Conservation (phyloP, 2,113 vertebrate species). For the Notothenia rossii region DNA sequence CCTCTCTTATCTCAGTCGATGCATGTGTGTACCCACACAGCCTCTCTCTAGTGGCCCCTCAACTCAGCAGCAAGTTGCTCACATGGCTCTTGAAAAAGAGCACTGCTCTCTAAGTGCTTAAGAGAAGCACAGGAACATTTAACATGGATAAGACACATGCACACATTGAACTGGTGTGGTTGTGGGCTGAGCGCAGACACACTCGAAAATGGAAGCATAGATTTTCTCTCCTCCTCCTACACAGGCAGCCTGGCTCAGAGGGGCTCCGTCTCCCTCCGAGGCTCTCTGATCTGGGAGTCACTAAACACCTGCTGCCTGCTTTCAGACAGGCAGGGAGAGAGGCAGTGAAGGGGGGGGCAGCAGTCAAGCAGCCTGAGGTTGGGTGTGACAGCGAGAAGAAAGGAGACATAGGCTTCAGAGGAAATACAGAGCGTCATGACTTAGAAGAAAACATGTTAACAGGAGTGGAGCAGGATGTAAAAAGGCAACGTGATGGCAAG, state of each 20-base stretch:
- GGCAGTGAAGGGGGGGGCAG: conserved; percentile 26
- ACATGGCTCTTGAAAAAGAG: conserved; percentile 7
- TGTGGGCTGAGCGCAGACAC: conserved; percentile 53
- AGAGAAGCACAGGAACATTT: conserved; percentile 19
- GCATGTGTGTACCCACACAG: conserved; percentile 17
- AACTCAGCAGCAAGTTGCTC: conserved; percentile 30
- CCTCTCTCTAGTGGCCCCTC: conserved; percentile 38
- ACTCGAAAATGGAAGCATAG: conserved; percentile 66
- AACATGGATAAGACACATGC: conserved; percentile 37
- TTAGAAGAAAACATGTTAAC: conserved; percentile 47
- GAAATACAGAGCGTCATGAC: conserved; percentile 16
- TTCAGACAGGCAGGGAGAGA: conserved; percentile 41
- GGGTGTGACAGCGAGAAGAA: conserved; percentile 43
- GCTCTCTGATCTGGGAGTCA: conserved; percentile 72
- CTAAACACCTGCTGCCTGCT: conserved; percentile 75
- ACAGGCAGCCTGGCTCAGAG: conserved; percentile 65
- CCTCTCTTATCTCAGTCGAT: conserved; percentile 11
- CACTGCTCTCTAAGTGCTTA: conserved; percentile 5
- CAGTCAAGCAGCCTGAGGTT: conserved; percentile 56
- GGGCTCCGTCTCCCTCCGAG: conserved; percentile 57
- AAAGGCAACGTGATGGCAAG: conserved; percentile 10
- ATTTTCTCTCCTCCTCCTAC: conserved; percentile 74
- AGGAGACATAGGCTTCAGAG: conserved; percentile 47
- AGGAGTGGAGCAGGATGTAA: conserved; percentile 25
- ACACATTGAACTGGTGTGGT: conserved; percentile 24